phyloP scores from a whole-genome alignment of 2,888 invertebrate species.

The Diachrysia chrysitis region DNA sequence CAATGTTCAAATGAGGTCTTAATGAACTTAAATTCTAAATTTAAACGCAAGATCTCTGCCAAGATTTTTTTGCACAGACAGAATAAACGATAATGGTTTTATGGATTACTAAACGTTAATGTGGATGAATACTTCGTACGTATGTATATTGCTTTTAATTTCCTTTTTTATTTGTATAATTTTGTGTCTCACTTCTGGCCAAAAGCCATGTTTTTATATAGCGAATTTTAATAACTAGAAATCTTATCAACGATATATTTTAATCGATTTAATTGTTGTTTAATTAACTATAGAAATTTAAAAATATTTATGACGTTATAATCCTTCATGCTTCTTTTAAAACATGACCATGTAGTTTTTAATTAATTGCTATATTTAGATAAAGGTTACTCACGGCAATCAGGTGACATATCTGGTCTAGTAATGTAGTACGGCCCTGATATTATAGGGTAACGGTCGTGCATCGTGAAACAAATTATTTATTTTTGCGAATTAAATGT shows the following conservation, averaged over 20 bases:
- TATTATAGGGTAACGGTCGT: conserved; percentile 62
- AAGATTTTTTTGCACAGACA: conserved; percentile 31
- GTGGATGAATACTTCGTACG: neutral
- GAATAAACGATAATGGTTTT: conserved; percentile 31
- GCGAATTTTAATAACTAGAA: neutral
- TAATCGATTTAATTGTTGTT: neutral
- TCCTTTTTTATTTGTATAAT: conserved; percentile 6
- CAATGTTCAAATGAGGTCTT: conserved; percentile 23
- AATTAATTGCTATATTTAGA: neutral
- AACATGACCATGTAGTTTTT: conserved; percentile 7
- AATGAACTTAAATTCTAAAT: conserved; percentile 35
- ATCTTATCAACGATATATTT: neutral
- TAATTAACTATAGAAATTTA: too few species aligned
- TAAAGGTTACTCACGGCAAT: conserved; percentile 69
- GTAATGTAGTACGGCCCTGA: conserved; percentile 70
- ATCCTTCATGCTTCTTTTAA: neutral
- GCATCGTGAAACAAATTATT: conserved; percentile 57
- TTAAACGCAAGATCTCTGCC: conserved; percentile 29
- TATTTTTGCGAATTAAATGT: conserved; percentile 29
- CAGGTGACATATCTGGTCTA: conserved; percentile 67
- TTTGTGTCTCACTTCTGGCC: neutral
- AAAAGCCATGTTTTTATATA: neutral
- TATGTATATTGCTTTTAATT: conserved; percentile 8
- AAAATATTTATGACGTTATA: neutral
- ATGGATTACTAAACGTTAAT: conserved; percentile 28